Evolutionary conservation across 2,113 vertebrate species (phyloP).

Genomic region (Amblyopsis rosae): DNA sequence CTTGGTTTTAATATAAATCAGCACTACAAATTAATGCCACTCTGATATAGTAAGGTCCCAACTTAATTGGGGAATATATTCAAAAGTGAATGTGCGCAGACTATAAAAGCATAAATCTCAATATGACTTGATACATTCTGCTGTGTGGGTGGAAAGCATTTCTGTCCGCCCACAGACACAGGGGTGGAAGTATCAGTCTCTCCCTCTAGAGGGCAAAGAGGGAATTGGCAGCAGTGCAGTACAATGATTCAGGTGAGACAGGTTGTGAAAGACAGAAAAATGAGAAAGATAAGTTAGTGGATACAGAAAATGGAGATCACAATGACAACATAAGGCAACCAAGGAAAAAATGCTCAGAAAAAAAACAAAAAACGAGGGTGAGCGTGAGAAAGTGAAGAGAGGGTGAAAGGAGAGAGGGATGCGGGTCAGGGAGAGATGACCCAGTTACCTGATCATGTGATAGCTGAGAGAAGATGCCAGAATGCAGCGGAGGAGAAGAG

Average conservation of each 20-base stretch:
- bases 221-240: constrained; percentile 35
- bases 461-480: constrained; percentile 99
- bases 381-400: background rate
- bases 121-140: constrained; percentile 14
- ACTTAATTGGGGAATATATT: too few relatives aligned
- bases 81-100: too few relatives aligned
- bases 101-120: constrained; percentile 18
- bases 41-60: background rate
- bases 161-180: constrained; percentile 2
- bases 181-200: background rate
- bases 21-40: constrained; percentile 32
- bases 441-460: constrained; percentile 99
- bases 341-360: background rate
- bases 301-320: background rate
- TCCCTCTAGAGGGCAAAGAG: constrained; percentile 13
- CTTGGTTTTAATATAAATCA: constrained; percentile 13
- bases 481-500: constrained; percentile 94
- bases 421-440: constrained; percentile 76
- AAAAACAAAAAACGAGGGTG: background rate
- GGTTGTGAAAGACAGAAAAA: constrained; percentile 13
- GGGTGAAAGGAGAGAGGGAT: constrained; percentile 57
- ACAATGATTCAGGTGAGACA: constrained; percentile 32
- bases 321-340: background rate
- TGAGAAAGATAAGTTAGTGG: constrained; percentile 6
- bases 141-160: constrained; percentile 23